Base-by-base conservation (phyloP, 2,113 vertebrate species). In the Cololabis saira region DNA sequence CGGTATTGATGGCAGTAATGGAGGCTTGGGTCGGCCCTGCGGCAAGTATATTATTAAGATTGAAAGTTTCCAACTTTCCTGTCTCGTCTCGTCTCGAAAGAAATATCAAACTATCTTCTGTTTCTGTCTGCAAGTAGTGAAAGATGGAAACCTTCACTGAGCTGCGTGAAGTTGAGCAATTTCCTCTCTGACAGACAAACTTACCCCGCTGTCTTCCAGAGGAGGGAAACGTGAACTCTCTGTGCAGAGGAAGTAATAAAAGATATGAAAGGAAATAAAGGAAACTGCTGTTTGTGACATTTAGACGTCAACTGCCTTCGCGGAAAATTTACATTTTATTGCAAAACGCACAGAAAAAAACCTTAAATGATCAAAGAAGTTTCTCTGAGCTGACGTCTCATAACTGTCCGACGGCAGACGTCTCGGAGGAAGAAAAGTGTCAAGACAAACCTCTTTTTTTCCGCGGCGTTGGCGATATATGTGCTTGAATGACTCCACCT, bases 231-330 rank as follows among this genome's bases (percentile, higher is more conserved):
- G 30, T 55, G 53, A 40, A 14, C 24, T 71, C n/a, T 71, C 44
- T 47, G 18, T 42, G 58, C 45, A 57, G 49, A 57, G 47, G 62
- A 56, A 17, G 65, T 16, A 61, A 70, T 61, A 21, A 62, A 56
- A n/a, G 37, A 67, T 30, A 57, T 37, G 1, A 40, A 49, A 12
- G 42, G 17, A 41, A 10, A 50, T 27, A 56, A 64, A 76, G 67
- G 67, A 57, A 75, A 87, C 74, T 1, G 50, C 14, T 58, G 42
- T 17, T 19, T 40, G 24, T 86, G 87, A 86, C 87, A 81, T 89
- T 89, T 83, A 81, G 74, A 84, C 55, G 82, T 80, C 76, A 76
- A 76, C 30, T 42, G 43, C 63, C 48, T n/a, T 18, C 11, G 5
- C 78, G 84, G 86, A n/a, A 90, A 85, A 74, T 40, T 51, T 57